phyloP scores from a whole-genome alignment of 1,140 invertebrate species.

The Drosophila orena region DNA sequence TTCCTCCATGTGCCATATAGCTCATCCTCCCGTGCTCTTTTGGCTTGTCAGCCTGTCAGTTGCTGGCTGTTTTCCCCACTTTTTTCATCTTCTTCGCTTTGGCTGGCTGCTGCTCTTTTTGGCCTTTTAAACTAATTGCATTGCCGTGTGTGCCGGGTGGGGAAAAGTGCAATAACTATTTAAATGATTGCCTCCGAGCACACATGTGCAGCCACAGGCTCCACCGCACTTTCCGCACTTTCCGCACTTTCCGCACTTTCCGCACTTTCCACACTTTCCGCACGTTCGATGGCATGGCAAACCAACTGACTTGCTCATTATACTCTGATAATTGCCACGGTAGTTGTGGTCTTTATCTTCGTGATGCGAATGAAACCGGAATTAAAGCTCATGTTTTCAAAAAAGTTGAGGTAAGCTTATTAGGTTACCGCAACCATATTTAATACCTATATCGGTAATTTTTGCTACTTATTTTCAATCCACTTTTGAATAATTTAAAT shows the following conservation, averaged over 20 bases:
- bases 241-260: constrained; percentile 31
- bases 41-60: constrained; percentile 69
- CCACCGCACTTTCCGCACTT: constrained; percentile 26
- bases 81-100: constrained; percentile 2
- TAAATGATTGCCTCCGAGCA: constrained; percentile 67
- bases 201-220: constrained; percentile 31
- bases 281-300: constrained; percentile 26
- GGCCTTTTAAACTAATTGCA: constrained; percentile 81
- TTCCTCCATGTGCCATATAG: constrained; percentile 63
- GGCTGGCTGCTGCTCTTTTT: constrained; percentile 43
- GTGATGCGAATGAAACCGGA: too few relatives aligned
- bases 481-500: too few relatives aligned
- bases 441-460: too few relatives aligned
- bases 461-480: background rate
- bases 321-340: constrained; percentile 8
- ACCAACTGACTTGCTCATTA: constrained; percentile 30
- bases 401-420: background rate
- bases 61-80: constrained; percentile 7
- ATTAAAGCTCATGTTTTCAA: background rate
- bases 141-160: constrained; percentile 56
- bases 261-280: constrained; percentile 28
- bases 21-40: constrained; percentile 21
- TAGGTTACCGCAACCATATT: background rate
- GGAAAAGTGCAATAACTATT: constrained; percentile 81
- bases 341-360: background rate